These are phyloP conservation scores for Zingel zingel DNA, from an alignment of 2,113 vertebrate species.

Conservation along the genomic window DNA sequence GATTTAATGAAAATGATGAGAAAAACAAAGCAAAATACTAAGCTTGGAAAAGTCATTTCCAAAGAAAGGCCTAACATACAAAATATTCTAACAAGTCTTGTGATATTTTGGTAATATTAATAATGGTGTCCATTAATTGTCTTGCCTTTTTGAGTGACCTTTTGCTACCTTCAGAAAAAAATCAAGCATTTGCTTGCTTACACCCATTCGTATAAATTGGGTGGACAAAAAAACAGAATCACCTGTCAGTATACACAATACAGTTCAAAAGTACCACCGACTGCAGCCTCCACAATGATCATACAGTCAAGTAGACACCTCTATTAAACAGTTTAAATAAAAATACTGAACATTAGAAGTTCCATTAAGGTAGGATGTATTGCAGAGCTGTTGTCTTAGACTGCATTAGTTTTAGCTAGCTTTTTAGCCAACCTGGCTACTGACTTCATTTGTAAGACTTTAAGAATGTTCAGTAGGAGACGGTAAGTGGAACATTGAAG, in stretches of 20 bases:
- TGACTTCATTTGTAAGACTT: background rate
- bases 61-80: background rate
- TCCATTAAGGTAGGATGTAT: background rate
- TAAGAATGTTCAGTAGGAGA: background rate
- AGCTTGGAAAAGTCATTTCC: background rate
- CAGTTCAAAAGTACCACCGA: background rate
- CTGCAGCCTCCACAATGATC: background rate
- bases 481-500: background rate
- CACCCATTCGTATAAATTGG: background rate
- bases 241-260: background rate
- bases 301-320: background rate
- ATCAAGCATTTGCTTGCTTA: background rate
- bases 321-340: background rate
- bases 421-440: background rate
- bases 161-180: background rate
- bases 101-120: background rate
- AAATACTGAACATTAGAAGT: background rate
- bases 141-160: slow-evolving; percentile 9
- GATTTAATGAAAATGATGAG: background rate
- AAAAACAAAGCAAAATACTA: background rate
- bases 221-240: background rate
- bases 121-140: background rate
- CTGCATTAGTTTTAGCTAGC: background rate
- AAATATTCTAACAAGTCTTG: background rate
- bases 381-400: background rate